Evolutionary conservation across 2,113 vertebrate species (phyloP).

Genomic region (Gallinago jamesoni): DNA sequence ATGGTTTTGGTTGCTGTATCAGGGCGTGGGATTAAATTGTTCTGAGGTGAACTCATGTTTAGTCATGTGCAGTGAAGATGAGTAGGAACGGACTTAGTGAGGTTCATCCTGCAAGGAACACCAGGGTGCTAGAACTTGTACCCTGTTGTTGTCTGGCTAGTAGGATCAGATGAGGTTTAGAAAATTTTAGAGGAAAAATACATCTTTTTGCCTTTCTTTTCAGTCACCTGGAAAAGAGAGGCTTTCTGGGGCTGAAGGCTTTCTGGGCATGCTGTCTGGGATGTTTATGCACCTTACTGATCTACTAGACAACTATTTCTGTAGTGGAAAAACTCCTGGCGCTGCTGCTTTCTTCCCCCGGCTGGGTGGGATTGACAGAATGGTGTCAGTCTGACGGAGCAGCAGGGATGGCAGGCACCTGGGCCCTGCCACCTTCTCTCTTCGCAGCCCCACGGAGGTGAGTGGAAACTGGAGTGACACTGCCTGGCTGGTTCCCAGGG

Average conservation of each 20-base stretch:
- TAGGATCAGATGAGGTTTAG: rapidly evolving
- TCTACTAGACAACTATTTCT: rapidly evolving
- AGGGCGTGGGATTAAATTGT: neutral
- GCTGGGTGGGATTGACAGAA: neutral
- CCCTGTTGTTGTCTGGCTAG: neutral
- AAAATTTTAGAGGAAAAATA: neutral
- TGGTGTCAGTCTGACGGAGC: neutral
- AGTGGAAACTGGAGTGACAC: neutral
- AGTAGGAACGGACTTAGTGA: neutral
- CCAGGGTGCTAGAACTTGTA: neutral
- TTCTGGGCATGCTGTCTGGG: neutral
- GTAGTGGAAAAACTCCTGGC: rapidly evolving
- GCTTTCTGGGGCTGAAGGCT: neutral
- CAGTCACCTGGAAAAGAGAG: neutral
- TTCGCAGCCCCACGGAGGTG: neutral
- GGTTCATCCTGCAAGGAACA: neutral
- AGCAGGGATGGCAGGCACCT: neutral
- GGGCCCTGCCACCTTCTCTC: neutral
- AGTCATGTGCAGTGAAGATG: too few species aligned
- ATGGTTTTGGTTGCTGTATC: neutral
- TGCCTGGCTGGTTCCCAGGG: neutral
- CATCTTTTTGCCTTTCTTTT: rapidly evolving
- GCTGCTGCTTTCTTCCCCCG: neutral
- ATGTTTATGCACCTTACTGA: neutral
- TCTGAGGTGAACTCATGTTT: neutral